Percentiles rank a stretch among this genome's conserved stretches.
These are phyloP conservation scores for Atta texana DNA, from an alignment of 1,140 invertebrate species.

Conservation along the genomic window DNA sequence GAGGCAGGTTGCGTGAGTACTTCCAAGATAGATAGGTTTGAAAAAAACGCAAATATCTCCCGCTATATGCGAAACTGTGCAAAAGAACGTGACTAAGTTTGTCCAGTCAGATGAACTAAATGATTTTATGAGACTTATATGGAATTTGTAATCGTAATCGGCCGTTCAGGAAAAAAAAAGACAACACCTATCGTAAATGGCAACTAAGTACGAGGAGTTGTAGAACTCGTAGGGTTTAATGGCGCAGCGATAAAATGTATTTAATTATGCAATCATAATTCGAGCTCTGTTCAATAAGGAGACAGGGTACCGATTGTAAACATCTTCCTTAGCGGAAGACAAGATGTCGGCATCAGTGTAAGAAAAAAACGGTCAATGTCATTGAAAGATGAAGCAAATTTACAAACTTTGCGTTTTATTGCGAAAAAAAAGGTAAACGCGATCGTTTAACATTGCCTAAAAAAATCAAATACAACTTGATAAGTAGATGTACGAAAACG, in stretches of 20 bases:
- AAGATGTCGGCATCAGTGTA: constrained; percentile 28
- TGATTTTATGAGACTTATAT: constrained; percentile 33
- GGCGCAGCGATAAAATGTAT: constrained; percentile 13
- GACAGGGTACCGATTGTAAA: constrained; percentile 71
- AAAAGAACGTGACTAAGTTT: constrained; percentile 46
- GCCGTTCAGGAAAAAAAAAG: constrained; percentile 19
- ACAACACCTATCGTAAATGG: constrained; percentile 21
- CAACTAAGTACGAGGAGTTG: constrained; percentile 12
- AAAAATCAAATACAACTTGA: constrained; percentile 34
- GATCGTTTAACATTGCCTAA: constrained; percentile 74
- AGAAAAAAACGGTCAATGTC: constrained; percentile 34
- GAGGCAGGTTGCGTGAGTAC: constrained; percentile 42
- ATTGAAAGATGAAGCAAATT: constrained; percentile 25
- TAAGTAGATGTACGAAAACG: constrained; percentile 15
- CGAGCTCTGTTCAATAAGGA: constrained; percentile 70
- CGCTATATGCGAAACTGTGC: constrained; percentile 47
- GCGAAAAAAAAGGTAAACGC: constrained; percentile 38
- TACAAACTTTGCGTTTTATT: constrained; percentile 51
- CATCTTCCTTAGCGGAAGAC: constrained; percentile 27
- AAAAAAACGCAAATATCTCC: constrained; percentile 66
- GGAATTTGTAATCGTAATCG: constrained; percentile 22
- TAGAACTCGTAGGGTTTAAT: constrained; percentile 39
- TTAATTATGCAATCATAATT: constrained; percentile 55
- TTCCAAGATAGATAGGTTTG: constrained; percentile 67
- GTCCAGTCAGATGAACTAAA: constrained; percentile 54